Base-by-base conservation (phyloP, 2,888 invertebrate genomes). In the Parnassius mnemosyne region DNA sequence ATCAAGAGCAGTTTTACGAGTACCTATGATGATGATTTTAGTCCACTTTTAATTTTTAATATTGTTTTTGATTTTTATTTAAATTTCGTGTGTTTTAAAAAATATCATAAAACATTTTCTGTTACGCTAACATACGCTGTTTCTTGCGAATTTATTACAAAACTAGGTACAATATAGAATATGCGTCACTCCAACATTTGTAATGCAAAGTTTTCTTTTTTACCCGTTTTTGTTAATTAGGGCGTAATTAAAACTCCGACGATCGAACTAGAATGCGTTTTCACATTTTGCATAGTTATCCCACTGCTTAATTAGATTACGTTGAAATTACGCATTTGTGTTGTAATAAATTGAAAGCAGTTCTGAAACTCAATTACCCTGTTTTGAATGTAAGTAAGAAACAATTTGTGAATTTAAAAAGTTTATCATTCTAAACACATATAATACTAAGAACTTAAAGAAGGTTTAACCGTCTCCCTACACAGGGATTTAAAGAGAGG, bases 211-310 rank as follows among this genome's bases (percentile, higher is more conserved):
- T 46, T 53, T 13, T 13, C 16, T 59, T 42, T 34, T 53, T 53
- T 41, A 11, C 51, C 50, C n/a, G 43, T 25, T 12, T 10, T 1
- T 52, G 52, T 42, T 57, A 62, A 62, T 57, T 57, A 57, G 57
- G 53, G 34, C 49, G n/a, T 57, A 57, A 62, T 62, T 62, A 49
- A 50, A 62, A 62, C 62, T 53, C 47, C 42, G 49, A 53, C 56
- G 53, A 50, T 57, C 50, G 53, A 47, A 57, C 51, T 57, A 47
- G 57, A 49, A 57, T 53, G 49, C 43, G 53, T 58, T 58, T 62
- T 53, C 62, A 54, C 25, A 53, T 58, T 58, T 58, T 58, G 57
- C 62, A 50, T 58, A 62, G 50, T 58, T 53, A 62, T 62, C 57
- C 62, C 13, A 54, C 49, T 25, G 44, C 34, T 47, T 34, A 44